Conservation (phyloP, 2,113 vertebrate species). For the Deroptyus accipitrinus region DNA sequence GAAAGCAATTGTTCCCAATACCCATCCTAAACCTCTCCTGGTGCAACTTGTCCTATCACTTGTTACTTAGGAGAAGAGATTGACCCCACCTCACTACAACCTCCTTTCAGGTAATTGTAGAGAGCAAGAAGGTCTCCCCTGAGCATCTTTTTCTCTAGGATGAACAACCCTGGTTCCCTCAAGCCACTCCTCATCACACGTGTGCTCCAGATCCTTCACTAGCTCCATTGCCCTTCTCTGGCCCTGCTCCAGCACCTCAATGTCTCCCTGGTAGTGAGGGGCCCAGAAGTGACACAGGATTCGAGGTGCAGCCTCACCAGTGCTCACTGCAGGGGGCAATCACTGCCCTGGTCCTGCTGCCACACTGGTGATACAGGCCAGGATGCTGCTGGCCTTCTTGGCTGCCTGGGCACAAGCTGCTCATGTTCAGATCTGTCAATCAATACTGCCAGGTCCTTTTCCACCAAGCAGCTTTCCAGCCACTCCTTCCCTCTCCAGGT, state of each 20-base stretch:
- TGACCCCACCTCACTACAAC: background rate
- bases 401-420: background rate
- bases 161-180: background rate
- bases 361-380: background rate
- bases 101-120: background rate
- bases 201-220: background rate
- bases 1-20: background rate
- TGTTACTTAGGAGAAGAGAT: background rate
- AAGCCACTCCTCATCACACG: background rate
- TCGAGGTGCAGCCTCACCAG: background rate
- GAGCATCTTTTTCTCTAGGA: background rate
- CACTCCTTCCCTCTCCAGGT: background rate
- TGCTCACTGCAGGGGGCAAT: background rate
- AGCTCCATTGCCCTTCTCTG: background rate
- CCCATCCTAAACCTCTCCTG: background rate
- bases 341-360: background rate
- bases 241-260: background rate
- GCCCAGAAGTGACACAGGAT: background rate
- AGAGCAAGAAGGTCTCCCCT: background rate
- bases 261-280: background rate
- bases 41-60: background rate
- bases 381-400: background rate
- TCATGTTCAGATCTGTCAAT: background rate
- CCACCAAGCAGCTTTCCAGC: background rate
- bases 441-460: background rate